Percentiles rank a stretch among this genome's conserved stretches.
Evolutionary conservation across 2,888 invertebrate species (phyloP).

Genomic region (Drosophila neutralis): DNA sequence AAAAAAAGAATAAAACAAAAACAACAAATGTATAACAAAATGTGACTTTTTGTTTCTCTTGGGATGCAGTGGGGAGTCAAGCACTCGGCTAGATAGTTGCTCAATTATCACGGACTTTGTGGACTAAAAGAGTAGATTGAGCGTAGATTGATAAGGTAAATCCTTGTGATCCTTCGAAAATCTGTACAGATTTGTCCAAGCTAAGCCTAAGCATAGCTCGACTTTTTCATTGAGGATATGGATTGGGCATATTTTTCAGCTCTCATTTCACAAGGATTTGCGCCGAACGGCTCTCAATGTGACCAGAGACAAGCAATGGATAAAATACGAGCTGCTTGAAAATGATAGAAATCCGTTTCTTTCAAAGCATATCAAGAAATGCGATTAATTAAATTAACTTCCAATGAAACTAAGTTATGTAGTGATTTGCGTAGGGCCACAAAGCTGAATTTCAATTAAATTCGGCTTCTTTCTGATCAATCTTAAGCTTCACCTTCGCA

Average conservation of each 20-base stretch:
- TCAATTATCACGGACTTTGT: not conserved
- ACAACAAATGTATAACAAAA: slow-evolving; percentile 70
- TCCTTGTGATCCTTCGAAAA: not conserved
- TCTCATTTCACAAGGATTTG: not conserved
- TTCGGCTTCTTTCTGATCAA: not conserved
- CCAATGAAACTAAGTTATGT: not conserved
- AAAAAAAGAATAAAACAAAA: slow-evolving; percentile 54
- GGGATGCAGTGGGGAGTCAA: not conserved
- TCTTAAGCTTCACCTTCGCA: not conserved
- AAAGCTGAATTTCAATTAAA: not conserved
- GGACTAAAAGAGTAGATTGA: not conserved
- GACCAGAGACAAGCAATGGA: not conserved
- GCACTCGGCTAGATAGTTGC: not conserved
- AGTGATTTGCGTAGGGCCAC: too few species aligned
- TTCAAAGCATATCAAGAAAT: not conserved
- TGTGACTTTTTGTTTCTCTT: slow-evolving; percentile 16
- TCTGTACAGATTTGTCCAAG: not conserved
- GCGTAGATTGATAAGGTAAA: not conserved
- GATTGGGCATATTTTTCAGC: not conserved
- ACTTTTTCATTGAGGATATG: not conserved
- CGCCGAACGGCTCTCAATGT: not conserved
- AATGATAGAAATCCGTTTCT: not conserved
- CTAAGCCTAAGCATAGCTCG: not conserved
- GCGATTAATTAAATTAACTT: not conserved
- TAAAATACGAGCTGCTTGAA: not conserved